phyloP scores from a whole-genome alignment of 2,113 vertebrate genomes.

The Cottus gobio region DNA sequence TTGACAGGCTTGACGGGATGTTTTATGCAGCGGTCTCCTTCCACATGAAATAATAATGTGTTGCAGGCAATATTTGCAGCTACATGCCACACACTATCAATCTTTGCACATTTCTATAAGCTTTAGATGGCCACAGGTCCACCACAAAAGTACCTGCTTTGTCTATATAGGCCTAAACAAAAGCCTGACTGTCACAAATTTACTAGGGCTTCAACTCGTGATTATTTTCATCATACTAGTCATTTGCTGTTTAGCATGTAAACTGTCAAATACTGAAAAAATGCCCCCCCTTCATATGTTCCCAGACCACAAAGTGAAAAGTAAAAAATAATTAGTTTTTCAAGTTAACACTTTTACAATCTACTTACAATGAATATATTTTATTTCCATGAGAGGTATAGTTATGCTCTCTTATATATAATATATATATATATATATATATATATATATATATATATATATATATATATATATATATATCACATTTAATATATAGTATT shows the following conservation, averaged over 20 bases:
- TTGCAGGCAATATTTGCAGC: constrained; percentile 5
- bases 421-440: no score
- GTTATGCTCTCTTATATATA: background rate
- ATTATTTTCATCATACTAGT: background rate
- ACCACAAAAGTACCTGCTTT: background rate
- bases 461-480: no score
- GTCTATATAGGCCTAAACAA: background rate
- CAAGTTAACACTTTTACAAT: background rate
- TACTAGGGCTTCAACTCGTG: background rate
- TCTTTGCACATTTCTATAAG: background rate
- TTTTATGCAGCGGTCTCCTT: constrained; percentile 12
- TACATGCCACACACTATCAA: background rate
- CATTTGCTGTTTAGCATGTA: background rate
- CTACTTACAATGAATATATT: background rate
- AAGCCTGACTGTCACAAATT: background rate
- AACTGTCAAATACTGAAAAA: background rate
- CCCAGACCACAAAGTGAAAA: background rate
- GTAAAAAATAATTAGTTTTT: no score
- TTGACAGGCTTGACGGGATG: constrained; percentile 13
- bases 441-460: no score
- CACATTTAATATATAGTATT: no score
- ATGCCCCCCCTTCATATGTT: no score
- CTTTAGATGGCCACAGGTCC: background rate
- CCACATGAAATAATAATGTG: constrained; percentile 1
- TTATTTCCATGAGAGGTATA: background rate